Evolutionary conservation across 1,140 invertebrate genomes (phyloP).

Genomic region (Chlorops oryzae): DNA sequence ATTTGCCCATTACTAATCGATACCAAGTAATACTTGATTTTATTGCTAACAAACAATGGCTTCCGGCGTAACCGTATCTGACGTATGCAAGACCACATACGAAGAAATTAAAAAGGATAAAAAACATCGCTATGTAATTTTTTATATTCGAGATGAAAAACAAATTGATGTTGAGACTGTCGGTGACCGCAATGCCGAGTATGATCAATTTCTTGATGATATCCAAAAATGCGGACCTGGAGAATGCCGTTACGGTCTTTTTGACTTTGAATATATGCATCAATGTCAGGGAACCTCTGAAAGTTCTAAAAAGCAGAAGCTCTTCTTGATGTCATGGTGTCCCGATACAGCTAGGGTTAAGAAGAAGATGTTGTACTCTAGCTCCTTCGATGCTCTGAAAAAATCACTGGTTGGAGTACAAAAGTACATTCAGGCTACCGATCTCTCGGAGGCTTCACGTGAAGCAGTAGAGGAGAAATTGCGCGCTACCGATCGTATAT

Average conservation of each 20-base stretch:
- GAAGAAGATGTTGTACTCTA: constrained; percentile 99
- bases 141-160: constrained; percentile 90
- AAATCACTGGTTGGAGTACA: constrained; percentile 92
- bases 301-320: constrained; percentile 89
- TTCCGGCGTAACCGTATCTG: constrained; percentile 91
- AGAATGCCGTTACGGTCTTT: constrained; percentile 88
- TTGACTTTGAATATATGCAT: constrained; percentile 93
- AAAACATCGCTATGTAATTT: constrained; percentile 93
- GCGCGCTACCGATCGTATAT: constrained; percentile 86
- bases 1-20: no score
- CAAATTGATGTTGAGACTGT: constrained; percentile 88
- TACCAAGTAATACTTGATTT: no score
- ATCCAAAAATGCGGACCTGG: constrained; percentile 81
- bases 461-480: constrained; percentile 89
- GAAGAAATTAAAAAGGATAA: constrained; percentile 97
- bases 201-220: constrained; percentile 84
- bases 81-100: constrained; percentile 89
- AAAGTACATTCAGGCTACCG: constrained; percentile 94
- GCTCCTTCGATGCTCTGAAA: constrained; percentile 93
- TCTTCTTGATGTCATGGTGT: constrained; percentile 96
- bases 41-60: no score
- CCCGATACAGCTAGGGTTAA: constrained; percentile 94
- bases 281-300: constrained; percentile 90
- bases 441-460: constrained; percentile 83
- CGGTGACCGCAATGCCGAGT: constrained; percentile 77